A percentile compares a stretch with the other conserved stretches of the same genome.
Conservation (phyloP, 2,888 invertebrate species). For the Rosalia funebris region DNA sequence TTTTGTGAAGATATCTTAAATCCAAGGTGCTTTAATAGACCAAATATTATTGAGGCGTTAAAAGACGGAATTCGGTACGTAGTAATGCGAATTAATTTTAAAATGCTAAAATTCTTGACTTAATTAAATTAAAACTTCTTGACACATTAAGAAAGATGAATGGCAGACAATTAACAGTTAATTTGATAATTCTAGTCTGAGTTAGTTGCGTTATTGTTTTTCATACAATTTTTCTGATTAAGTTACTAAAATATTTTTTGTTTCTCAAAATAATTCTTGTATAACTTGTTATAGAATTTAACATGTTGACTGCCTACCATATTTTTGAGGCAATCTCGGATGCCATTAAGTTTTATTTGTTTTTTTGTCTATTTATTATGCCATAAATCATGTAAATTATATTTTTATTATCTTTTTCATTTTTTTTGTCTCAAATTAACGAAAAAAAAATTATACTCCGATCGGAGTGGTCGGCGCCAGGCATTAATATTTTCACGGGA, state of each 20-base stretch:
- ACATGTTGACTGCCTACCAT: not conserved
- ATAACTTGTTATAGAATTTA: too few species aligned
- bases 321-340: not conserved
- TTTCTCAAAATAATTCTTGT: too few species aligned
- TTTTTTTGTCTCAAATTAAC: slow-evolving; percentile 3
- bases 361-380: not conserved
- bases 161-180: too few species aligned
- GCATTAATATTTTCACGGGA: slow-evolving; percentile 12
- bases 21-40: too few species aligned
- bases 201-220: too few species aligned
- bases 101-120: not conserved
- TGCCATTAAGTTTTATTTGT: slow-evolving; percentile 1
- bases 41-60: too few species aligned
- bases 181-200: too few species aligned
- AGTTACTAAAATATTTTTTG: too few species aligned
- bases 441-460: not conserved
- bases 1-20: too few species aligned
- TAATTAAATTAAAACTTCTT: not conserved
- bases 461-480: slow-evolving; percentile 9
- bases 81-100: too few species aligned
- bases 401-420: not conserved
- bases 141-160: not conserved
- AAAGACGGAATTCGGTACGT: too few species aligned
- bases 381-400: slow-evolving; percentile 2
- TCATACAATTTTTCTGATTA: too few species aligned